Evolutionary conservation across 2,113 vertebrate species (phyloP).

Genomic region (Pangasianodon gigas): DNA sequence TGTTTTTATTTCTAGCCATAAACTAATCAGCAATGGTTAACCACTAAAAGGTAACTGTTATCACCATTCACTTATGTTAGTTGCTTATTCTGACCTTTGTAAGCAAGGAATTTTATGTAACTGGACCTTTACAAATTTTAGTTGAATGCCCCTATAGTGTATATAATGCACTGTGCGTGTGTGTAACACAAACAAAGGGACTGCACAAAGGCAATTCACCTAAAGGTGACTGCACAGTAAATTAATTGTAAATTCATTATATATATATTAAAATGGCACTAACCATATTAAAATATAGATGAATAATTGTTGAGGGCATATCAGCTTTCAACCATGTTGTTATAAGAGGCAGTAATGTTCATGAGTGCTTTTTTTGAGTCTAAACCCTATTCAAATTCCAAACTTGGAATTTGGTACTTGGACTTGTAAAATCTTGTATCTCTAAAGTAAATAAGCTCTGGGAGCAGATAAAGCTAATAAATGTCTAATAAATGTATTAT

Average conservation of each 20-base stretch:
- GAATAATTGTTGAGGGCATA: slow-evolving; percentile 65
- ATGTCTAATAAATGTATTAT: neutral
- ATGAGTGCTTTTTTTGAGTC: slow-evolving; percentile 48
- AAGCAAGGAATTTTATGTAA: neutral
- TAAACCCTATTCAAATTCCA: slow-evolving; percentile 56
- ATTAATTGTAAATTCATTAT: slow-evolving; percentile 60
- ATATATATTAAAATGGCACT: slow-evolving; percentile 56
- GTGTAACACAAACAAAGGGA: slow-evolving; percentile 31
- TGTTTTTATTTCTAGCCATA: neutral
- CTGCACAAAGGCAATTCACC: slow-evolving; percentile 28
- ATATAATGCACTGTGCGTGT: neutral
- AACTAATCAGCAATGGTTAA: neutral
- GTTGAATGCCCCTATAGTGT: neutral
- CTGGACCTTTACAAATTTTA: neutral
- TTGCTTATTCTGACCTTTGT: neutral
- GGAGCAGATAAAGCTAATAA: neutral
- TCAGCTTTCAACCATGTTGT: slow-evolving; percentile 62
- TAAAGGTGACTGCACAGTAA: slow-evolving; percentile 25
- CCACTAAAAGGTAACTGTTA: neutral
- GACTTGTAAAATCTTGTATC: slow-evolving; percentile 46
- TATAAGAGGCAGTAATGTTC: slow-evolving; percentile 52
- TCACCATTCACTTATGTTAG: neutral
- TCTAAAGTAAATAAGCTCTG: slow-evolving; percentile 45
- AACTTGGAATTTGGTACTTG: too few relatives aligned
- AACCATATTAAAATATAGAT: slow-evolving; percentile 67